Evolutionary conservation across 2,797 vertebrate species (phyloP).

Genomic region (Phrynocephalus vlangalii): DNA sequence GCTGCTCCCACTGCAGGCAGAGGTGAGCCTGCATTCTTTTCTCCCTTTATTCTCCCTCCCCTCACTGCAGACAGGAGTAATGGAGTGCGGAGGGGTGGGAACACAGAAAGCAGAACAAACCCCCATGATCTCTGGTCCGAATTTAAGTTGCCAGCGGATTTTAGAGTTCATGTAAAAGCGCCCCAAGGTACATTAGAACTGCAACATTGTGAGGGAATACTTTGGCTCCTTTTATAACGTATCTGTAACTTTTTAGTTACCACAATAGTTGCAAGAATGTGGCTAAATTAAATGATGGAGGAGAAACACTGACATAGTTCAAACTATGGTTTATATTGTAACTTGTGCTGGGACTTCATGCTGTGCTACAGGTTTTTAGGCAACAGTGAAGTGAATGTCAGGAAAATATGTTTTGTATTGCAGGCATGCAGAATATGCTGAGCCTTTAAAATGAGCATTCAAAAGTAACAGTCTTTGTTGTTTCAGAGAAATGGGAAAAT

Average conservation of each 20-base stretch:
- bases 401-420: neutral
- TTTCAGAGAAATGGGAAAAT: neutral
- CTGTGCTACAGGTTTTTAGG: neutral
- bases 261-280: neutral
- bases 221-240: neutral
- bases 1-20: too few species aligned
- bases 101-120: too few species aligned
- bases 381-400: neutral
- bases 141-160: too few species aligned
- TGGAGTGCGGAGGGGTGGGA: too few species aligned
- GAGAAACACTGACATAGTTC: neutral
- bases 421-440: neutral
- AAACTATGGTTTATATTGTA: neutral
- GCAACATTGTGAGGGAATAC: neutral
- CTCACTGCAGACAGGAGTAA: too few species aligned
- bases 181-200: neutral
- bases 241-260: neutral
- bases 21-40: too few species aligned
- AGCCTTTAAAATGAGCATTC: too few species aligned
- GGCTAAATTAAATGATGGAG: neutral
- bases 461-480: neutral
- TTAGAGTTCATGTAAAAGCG: too few species aligned
- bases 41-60: too few species aligned
- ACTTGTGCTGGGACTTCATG: neutral
- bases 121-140: too few species aligned